Conservation (phyloP, 2,113 vertebrate species). For the Podiceps cristatus region DNA sequence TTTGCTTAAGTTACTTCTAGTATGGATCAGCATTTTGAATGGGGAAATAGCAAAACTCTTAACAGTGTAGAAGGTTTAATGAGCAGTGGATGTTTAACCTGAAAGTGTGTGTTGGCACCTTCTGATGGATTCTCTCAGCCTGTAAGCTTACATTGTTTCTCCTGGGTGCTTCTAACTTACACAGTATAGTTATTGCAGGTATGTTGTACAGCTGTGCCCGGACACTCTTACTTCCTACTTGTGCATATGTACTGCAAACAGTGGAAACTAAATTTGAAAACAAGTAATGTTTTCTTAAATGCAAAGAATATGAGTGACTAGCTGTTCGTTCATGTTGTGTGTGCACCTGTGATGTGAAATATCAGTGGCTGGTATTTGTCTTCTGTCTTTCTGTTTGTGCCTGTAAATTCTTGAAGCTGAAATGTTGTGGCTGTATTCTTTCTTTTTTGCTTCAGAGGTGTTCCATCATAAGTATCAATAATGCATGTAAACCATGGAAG, state of each 20-base stretch:
- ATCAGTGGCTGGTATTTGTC: neutral
- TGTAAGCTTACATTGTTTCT: accelerated
- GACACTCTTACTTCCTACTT: neutral
- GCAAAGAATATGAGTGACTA: neutral
- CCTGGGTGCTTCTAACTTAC: accelerated
- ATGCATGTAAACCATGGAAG: neutral
- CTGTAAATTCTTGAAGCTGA: neutral
- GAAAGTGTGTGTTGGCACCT: neutral
- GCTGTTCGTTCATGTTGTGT: neutral
- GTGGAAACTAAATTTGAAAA: neutral
- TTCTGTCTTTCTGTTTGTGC: neutral
- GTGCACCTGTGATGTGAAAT: neutral
- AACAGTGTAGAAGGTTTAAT: neutral
- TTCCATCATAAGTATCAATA: neutral
- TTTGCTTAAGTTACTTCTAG: neutral
- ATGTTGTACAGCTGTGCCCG: neutral
- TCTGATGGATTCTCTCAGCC: neutral
- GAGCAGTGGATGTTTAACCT: neutral
- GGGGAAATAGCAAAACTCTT: neutral
- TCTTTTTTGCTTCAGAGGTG: neutral
- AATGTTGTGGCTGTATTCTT: neutral
- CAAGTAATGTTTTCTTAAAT: neutral
- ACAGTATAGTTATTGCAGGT: neutral
- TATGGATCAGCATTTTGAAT: neutral
- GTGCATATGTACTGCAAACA: neutral